These are phyloP conservation scores for Archivesica marissinica DNA, from an alignment of 1,140 invertebrate genomes.

Conservation along the genomic window DNA sequence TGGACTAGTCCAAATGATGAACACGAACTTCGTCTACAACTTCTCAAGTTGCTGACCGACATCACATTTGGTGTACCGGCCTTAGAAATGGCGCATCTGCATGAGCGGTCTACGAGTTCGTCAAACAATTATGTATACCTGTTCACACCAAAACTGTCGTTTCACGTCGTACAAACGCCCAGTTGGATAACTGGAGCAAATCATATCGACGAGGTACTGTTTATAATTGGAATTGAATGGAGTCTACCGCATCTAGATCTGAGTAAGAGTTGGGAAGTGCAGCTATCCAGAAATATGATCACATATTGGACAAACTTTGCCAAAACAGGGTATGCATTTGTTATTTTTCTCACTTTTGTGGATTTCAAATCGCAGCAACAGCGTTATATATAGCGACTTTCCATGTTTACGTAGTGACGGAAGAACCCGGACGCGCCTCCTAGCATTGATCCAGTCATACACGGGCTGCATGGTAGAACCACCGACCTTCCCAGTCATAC, in stretches of 20 bases:
- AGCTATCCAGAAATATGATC: background rate
- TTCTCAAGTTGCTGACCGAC: background rate
- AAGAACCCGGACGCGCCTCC: too few species aligned
- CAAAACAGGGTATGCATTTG: background rate
- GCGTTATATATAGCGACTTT: too few species aligned
- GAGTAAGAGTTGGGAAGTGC: background rate
- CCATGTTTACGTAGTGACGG: too few species aligned
- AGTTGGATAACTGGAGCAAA: background rate
- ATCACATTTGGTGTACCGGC: background rate
- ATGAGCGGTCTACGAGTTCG: too few species aligned
- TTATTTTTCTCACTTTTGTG: too few species aligned
- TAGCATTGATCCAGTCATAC: too few species aligned
- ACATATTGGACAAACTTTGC: conserved; percentile 14
- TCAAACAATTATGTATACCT: too few species aligned
- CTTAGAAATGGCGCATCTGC: too few species aligned
- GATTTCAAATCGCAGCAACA: too few species aligned
- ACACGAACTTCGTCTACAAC: background rate
- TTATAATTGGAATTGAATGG: background rate
- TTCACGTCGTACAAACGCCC: background rate
- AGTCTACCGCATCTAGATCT: background rate
- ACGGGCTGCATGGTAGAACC: too few species aligned
- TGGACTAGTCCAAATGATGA: conserved; percentile 7
- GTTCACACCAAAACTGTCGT: background rate
- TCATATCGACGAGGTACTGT: background rate
- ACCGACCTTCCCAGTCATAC: too few species aligned